Conservation (phyloP, 2,797 vertebrate genomes). For the Sarcoramphus papa region DNA sequence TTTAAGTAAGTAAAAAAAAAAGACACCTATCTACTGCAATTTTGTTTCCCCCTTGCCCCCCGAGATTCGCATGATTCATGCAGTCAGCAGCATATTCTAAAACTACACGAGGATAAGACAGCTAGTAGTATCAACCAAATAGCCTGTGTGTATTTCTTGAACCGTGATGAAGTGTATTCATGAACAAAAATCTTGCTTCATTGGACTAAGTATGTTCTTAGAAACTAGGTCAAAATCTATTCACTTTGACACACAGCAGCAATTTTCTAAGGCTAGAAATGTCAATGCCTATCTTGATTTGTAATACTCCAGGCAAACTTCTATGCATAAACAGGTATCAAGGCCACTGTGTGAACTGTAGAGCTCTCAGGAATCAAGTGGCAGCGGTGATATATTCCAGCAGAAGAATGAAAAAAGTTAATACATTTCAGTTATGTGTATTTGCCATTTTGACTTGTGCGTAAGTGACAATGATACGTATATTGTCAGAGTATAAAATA, state of each 20-base stretch:
- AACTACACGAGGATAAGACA: conserved; percentile 43
- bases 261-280: conserved; percentile 63
- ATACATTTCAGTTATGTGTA: background rate
- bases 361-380: conserved; percentile 9
- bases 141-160: conserved; percentile 22
- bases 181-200: conserved; percentile 58
- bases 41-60: background rate
- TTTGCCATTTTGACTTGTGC: background rate
- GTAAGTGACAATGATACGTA: background rate
- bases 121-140: conserved; percentile 33
- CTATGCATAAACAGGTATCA: background rate
- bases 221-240: conserved; percentile 59
- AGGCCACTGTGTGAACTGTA: background rate
- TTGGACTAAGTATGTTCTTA: conserved; percentile 56
- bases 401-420: background rate
- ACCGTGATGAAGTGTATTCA: conserved; percentile 32
- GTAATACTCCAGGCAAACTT: conserved; percentile 38
- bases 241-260: conserved; percentile 44
- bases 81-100: background rate
- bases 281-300: conserved; percentile 58
- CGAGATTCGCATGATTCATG: background rate
- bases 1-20: background rate
- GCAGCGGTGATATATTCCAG: background rate
- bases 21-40: background rate
- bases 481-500: background rate